Conservation (phyloP, 23 tunicate species). For the Clavelina lepadiformis region DNA sequence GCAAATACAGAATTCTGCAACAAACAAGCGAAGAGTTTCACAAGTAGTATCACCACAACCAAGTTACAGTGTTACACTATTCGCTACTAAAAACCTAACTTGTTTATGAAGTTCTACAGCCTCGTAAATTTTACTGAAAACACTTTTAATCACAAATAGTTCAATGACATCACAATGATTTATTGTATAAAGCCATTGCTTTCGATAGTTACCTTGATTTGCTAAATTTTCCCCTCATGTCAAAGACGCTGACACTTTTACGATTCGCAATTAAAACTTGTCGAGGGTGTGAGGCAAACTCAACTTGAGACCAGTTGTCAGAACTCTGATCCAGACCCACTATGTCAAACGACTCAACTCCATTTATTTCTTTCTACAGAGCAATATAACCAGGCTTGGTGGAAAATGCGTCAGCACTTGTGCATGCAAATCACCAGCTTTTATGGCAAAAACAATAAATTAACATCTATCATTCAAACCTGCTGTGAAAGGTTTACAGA, state of each 20-base stretch:
- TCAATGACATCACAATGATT: no score
- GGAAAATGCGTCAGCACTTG: no score
- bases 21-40: background rate
- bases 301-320: constrained; percentile 50
- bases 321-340: no score
- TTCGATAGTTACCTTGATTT: background rate
- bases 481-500: background rate
- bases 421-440: no score
- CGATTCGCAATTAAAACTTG: constrained; percentile 32
- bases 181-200: no score
- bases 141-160: no score
- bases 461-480: background rate
- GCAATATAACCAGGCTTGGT: background rate
- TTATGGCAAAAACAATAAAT: background rate
- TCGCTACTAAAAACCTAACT: no score
- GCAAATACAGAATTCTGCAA: background rate
- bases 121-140: no score
- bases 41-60: no score
- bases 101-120: no score
- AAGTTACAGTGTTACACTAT: no score
- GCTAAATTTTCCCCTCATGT: constrained; percentile 11
- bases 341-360: no score
- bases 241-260: constrained; percentile 21
- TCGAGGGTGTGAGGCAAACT: constrained; percentile 52
- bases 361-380: background rate